Conservation (phyloP, 2,888 invertebrate genomes). For the Rhagophthalmus giganteus region DNA sequence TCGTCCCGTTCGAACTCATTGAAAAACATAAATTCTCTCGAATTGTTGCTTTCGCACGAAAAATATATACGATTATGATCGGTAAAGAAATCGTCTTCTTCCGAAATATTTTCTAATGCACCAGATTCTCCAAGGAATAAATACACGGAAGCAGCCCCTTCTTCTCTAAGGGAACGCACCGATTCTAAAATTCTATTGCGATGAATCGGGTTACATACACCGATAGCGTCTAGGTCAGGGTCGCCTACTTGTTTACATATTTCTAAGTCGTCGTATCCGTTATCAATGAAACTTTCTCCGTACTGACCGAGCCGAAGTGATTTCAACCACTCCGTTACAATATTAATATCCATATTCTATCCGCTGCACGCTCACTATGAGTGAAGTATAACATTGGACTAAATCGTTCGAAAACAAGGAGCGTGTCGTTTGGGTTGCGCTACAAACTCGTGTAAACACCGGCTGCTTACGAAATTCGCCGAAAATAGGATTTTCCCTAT, state of each 20-base stretch:
- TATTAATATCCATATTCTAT: constrained; percentile 71
- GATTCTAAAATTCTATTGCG: constrained; percentile 81
- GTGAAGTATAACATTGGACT: constrained; percentile 14
- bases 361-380: too few relatives aligned
- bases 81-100: too few relatives aligned
- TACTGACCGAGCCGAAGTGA: constrained; percentile 89
- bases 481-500: not conserved
- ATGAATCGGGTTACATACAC: constrained; percentile 83
- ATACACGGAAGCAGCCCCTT: constrained; percentile 92
- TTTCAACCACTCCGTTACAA: constrained; percentile 91
- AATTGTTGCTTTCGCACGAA: too few relatives aligned
- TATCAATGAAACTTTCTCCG: constrained; percentile 92
- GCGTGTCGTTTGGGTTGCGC: constrained; percentile 8
- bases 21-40: too few relatives aligned
- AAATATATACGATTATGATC: too few relatives aligned
- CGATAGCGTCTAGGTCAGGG: constrained; percentile 93
- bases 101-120: too few relatives aligned
- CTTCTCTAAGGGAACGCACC: constrained; percentile 82
- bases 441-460: constrained; percentile 8
- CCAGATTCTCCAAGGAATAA: constrained; percentile 90
- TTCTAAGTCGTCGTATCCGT: constrained; percentile 95
- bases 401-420: constrained; percentile 10
- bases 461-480: constrained; percentile 13
- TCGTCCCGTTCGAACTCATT: too few relatives aligned
- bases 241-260: constrained; percentile 96